Base-by-base conservation (phyloP, 2,113 vertebrate species). In the Lepus americanus region DNA sequence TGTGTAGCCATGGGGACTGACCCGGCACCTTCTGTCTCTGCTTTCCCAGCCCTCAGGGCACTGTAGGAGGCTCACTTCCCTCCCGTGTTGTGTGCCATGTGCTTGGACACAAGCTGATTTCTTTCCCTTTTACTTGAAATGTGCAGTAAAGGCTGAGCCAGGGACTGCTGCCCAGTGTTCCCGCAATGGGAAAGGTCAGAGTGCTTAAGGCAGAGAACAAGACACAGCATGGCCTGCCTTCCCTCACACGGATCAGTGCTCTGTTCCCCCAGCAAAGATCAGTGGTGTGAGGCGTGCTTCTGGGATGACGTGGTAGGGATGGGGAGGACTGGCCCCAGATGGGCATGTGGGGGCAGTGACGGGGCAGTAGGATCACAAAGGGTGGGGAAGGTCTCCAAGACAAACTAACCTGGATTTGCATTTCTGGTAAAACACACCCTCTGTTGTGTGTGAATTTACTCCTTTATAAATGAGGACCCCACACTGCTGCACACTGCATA, bases 281-380 rank as follows among this genome's bases (percentile, higher is more conserved):
- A 0, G 8, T 55, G 3, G 9, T 20, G 5, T 76, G 36, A 69
- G 8, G 2, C 29, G 20, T 3, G 36, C 4, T 69, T 9, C 67
- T 76, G n/a, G 49, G 23, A 87, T 13, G 33, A 22, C 31, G 25
- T 31, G 17, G 19, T 9, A 22, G 7, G 19, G 44, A 0, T 0
- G 0, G 55, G 20, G 19, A 31, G 19, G 27, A 36, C 16, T 8
- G 31, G 11, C 36, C 66, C 74, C 25, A 39, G 69, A 19, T 0
- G 1, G 10, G 19, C 55, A 19, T 59, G 55, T 7, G 7, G 14
- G 5, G 10, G 10, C 33, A 23, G 36, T 67, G 55, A n/a, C 3
- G 5, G 5, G 7, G 14, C 0, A 5, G 20, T 51, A 11, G 17
- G 7, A 9, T 6, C 9, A 6, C 19, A 83, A 59, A 67, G 20